Percentiles rank a stretch among this genome's conserved stretches.
These are phyloP conservation scores for Pteronura brasiliensis DNA, from an alignment of 2,113 vertebrate species.

Conservation along the genomic window DNA sequence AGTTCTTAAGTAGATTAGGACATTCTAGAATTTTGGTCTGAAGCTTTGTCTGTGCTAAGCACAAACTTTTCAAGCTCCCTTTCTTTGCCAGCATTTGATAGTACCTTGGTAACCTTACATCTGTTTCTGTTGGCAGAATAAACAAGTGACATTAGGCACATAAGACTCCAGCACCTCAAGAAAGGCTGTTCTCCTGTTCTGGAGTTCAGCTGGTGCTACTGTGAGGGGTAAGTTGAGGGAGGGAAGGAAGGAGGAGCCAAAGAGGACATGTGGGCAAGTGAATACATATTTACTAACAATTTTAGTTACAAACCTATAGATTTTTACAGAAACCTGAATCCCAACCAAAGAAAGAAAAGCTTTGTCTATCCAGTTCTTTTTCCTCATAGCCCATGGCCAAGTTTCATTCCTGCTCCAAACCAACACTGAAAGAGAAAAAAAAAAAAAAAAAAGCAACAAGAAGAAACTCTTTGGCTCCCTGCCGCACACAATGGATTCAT, in stretches of 20 bases:
- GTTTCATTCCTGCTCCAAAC: conserved; percentile 33
- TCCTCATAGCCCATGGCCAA: background rate
- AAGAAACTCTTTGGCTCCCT: conserved; percentile 2
- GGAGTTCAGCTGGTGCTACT: background rate
- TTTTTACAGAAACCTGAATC: conserved; percentile 3
- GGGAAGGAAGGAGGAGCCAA: background rate
- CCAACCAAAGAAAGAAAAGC: conserved; percentile 42
- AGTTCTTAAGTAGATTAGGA: background rate
- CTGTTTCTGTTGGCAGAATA: conserved; percentile 3
- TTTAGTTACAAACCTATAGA: background rate
- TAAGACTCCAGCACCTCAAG: background rate
- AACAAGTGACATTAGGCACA: background rate
- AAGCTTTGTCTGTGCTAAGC: conserved; percentile 24
- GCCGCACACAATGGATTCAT: conserved; percentile 55
- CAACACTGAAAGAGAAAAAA: background rate
- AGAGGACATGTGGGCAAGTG: background rate
- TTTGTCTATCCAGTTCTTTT: conserved; percentile 38
- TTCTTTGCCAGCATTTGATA: background rate
- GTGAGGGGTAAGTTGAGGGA: fast-evolving
- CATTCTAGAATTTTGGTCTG: conserved; percentile 14
- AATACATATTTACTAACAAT: background rate
- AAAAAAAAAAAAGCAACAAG: background rate
- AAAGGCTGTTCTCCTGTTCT: background rate
- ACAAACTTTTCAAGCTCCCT: background rate
- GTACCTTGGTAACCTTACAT: background rate